Evolutionary conservation across 2,797 vertebrate species (phyloP).

Genomic region (Gastrophryne carolinensis): DNA sequence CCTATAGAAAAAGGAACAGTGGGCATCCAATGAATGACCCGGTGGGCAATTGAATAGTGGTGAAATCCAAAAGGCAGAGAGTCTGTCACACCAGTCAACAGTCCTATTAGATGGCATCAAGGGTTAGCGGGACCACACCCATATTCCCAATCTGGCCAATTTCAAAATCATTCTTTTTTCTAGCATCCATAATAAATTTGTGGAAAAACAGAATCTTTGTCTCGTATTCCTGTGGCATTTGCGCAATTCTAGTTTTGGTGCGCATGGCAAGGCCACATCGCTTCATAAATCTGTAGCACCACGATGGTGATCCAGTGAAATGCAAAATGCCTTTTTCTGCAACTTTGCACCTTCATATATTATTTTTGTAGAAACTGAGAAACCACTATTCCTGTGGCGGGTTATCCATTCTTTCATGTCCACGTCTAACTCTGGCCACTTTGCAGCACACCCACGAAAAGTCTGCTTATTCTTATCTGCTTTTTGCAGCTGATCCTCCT

Average conservation of each 20-base stretch:
- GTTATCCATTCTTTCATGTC: neutral
- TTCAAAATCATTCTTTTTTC: neutral
- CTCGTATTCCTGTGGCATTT: neutral
- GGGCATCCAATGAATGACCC: too few relatives aligned
- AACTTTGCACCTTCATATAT: neutral
- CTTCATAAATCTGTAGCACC: conserved; percentile 11
- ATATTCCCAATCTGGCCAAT: neutral
- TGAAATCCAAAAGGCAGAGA: too few relatives aligned
- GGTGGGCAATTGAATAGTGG: too few relatives aligned
- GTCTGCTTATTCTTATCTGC: conserved; percentile 1
- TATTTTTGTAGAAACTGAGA: neutral
- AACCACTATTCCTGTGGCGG: neutral
- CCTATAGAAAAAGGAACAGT: too few relatives aligned
- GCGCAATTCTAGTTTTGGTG: conserved; percentile 3
- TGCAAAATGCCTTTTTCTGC: neutral
- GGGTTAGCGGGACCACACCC: neutral
- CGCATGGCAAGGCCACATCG: neutral
- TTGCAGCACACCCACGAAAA: neutral
- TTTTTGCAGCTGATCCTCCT: conserved; percentile 10
- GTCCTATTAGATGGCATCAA: conserved; percentile 15
- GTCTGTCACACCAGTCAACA: conserved; percentile 1
- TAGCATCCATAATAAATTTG: neutral
- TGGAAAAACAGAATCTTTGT: neutral
- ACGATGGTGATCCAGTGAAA: conserved; percentile 7
- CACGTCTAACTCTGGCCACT: neutral